A percentile compares a stretch with the other conserved stretches of the same genome.
Evolutionary conservation across 2,113 vertebrate species (phyloP).

Genomic region (Calyptomena viridis): DNA sequence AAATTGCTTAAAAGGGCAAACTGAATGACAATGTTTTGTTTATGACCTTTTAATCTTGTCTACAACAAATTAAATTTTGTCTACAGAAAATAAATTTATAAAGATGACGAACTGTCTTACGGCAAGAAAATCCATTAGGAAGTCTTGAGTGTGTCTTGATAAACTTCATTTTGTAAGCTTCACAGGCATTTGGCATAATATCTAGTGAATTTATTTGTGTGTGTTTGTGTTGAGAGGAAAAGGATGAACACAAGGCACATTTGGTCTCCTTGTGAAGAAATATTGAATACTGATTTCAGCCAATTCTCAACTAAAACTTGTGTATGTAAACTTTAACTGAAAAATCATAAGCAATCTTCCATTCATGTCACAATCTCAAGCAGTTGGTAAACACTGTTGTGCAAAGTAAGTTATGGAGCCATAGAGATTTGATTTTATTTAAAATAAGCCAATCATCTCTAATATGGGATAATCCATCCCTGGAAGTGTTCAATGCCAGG

Average conservation of each 20-base stretch:
- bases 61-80: conserved; percentile 35
- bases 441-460: background rate
- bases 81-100: background rate
- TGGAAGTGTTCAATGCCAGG: background rate
- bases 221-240: background rate
- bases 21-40: conserved; percentile 2
- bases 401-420: background rate
- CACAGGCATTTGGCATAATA: background rate
- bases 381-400: background rate
- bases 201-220: background rate
- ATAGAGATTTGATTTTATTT: background rate
- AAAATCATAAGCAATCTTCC: background rate
- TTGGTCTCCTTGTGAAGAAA: background rate
- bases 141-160: background rate
- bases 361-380: background rate
- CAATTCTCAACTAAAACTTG: background rate
- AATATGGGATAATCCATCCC: rapidly evolving
- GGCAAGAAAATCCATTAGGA: conserved; percentile 12
- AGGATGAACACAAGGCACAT: background rate
- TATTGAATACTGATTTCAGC: background rate
- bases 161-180: background rate
- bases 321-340: background rate
- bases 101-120: conserved; percentile 9
- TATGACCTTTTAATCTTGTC: conserved; percentile 60
- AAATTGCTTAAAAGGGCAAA: conserved; percentile 12